phyloP scores from a whole-genome alignment of 2,797 vertebrate genomes.

The Sebastiscus albofasciatus region DNA sequence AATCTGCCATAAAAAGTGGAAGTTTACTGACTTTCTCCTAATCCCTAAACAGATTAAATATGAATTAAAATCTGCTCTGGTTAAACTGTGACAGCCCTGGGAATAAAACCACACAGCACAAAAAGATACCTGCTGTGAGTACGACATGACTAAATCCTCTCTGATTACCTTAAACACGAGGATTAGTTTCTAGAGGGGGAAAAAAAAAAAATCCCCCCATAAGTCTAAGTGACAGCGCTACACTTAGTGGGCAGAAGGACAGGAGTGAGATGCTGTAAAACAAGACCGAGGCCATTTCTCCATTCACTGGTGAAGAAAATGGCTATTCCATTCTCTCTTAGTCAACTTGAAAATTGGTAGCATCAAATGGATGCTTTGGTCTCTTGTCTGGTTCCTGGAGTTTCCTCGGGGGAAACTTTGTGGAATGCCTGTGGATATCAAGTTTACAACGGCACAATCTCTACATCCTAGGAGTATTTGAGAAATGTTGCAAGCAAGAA shows the following conservation, averaged over 20 bases:
- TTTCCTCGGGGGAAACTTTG: slow-evolving; percentile 1
- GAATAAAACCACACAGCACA: slow-evolving; percentile 50
- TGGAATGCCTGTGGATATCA: neutral
- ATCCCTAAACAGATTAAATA: slow-evolving; percentile 62
- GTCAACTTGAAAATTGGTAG: slow-evolving; percentile 67
- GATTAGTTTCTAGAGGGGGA: slow-evolving; percentile 64
- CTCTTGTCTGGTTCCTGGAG: slow-evolving; percentile 21
- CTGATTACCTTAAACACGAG: slow-evolving; percentile 72
- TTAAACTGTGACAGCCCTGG: slow-evolving; percentile 59
- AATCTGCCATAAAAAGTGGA: slow-evolving; percentile 2
- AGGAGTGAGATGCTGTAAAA: slow-evolving; percentile 57
- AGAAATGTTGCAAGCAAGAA: neutral
- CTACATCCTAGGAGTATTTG: neutral
- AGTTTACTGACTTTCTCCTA: slow-evolving; percentile 42
- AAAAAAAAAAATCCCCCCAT: slow-evolving; percentile 29
- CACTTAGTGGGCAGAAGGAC: slow-evolving; percentile 53
- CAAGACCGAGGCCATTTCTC: slow-evolving; percentile 68
- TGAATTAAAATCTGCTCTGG: slow-evolving; percentile 55
- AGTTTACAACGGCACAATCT: neutral
- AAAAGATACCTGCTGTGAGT: slow-evolving; percentile 61
- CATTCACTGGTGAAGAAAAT: slow-evolving; percentile 81
- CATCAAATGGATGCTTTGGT: slow-evolving; percentile 42
- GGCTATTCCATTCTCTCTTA: slow-evolving; percentile 54
- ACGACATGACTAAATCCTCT: slow-evolving; percentile 67
- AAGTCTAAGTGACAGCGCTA: slow-evolving; percentile 74